Percentiles rank a stretch among this genome's conserved stretches.
These are phyloP conservation scores for Gambelia wislizenii DNA, from an alignment of 2,797 vertebrate genomes.

Conservation along the genomic window DNA sequence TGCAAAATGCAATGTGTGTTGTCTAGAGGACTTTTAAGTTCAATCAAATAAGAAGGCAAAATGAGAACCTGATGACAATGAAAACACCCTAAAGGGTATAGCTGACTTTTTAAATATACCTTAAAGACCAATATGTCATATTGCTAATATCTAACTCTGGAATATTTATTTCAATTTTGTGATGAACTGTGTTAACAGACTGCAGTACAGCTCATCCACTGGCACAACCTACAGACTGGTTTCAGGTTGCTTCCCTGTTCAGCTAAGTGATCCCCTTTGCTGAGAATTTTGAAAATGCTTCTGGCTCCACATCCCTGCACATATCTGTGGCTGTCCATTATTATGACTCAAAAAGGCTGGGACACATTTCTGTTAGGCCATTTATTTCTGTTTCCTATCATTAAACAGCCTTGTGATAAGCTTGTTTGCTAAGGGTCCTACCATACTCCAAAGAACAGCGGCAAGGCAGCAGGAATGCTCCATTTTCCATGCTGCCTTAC, in stretches of 20 bases:
- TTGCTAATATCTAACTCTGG: neutral
- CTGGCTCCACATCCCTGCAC: no score
- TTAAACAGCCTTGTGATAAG: neutral
- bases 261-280: neutral
- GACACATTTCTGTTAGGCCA: neutral
- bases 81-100: neutral
- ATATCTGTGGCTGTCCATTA: no score
- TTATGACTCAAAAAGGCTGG: neutral
- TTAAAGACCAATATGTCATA: neutral
- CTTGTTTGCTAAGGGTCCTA: neutral
- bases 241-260: neutral
- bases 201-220: neutral
- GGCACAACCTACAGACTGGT: neutral
- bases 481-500: no score
- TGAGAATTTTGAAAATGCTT: neutral
- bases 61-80: neutral
- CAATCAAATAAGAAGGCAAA: conserved; percentile 1
- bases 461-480: no score
- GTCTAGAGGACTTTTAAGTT: neutral
- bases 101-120: neutral
- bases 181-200: neutral
- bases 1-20: neutral
- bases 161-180: neutral
- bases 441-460: no score
- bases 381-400: neutral